These are phyloP conservation scores for Recurvirostra avosetta DNA, from an alignment of 2,113 vertebrate species.

Conservation along the genomic window DNA sequence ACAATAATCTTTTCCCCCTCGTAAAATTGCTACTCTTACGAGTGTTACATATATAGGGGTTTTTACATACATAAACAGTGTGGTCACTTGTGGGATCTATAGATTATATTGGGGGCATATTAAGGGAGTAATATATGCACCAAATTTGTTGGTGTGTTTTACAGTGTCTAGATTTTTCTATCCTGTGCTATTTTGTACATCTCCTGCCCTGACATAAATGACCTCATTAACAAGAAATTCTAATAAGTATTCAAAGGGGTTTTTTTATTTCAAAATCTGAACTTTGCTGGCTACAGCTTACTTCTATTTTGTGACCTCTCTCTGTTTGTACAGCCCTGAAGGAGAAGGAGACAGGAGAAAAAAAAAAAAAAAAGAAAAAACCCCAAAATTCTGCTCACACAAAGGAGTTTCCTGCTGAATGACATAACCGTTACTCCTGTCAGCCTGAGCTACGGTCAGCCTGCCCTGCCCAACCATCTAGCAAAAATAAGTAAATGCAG, in stretches of 20 bases:
- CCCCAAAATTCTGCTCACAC: background rate
- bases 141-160: constrained; percentile 36
- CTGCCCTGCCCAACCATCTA: background rate
- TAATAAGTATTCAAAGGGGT: background rate
- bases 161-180: constrained; percentile 37
- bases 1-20: constrained; percentile 53
- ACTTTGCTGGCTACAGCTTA: background rate
- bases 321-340: background rate
- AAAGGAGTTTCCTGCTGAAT: constrained; percentile 27
- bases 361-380: background rate
- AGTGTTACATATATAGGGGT: constrained; percentile 23
- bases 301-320: background rate
- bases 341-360: background rate
- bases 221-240: constrained; percentile 56
- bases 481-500: constrained; percentile 14
- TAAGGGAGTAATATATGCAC: background rate
- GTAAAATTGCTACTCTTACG: constrained; percentile 46
- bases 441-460: background rate
- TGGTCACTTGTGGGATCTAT: constrained; percentile 43
- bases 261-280: background rate
- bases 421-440: background rate
- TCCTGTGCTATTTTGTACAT: constrained; percentile 28
- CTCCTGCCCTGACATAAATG: constrained; percentile 58
- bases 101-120: constrained; percentile 48
- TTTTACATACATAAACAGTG: constrained; percentile 19